Evolutionary conservation across 2,888 invertebrate genomes (phyloP).

Genomic region (Spilarctia lutea): DNA sequence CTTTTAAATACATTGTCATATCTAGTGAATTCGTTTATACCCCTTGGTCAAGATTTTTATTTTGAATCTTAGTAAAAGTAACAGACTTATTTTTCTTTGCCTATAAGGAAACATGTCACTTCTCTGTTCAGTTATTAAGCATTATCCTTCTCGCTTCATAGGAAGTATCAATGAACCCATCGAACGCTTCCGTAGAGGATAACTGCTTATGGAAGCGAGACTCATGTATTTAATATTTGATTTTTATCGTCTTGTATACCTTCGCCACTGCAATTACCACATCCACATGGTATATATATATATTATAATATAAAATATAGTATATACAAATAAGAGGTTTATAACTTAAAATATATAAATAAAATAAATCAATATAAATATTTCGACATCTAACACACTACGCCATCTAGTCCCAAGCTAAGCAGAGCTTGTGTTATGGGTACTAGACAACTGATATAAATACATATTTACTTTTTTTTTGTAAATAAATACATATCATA

Average conservation of each 20-base stretch:
- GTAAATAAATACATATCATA: too few relatives aligned
- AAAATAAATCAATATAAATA: too few relatives aligned
- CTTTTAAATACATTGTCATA: background rate
- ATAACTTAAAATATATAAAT: too few relatives aligned
- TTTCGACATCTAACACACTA: too few relatives aligned
- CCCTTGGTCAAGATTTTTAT: background rate
- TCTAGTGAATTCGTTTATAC: background rate
- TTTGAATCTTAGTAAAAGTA: background rate
- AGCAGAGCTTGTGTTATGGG: too few relatives aligned
- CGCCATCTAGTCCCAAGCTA: too few relatives aligned
- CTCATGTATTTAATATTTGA: conserved; percentile 10
- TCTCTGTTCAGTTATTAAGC: conserved; percentile 7
- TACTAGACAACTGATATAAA: too few relatives aligned
- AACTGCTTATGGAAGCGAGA: conserved; percentile 25
- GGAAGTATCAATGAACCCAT: conserved; percentile 12
- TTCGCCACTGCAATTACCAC: too few relatives aligned
- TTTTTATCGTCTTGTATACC: background rate
- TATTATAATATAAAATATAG: too few relatives aligned
- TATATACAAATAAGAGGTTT: too few relatives aligned
- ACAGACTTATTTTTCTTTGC: background rate
- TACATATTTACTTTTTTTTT: too few relatives aligned
- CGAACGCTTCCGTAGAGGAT: conserved; percentile 39
- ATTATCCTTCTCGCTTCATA: conserved; percentile 20
- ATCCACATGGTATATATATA: background rate
- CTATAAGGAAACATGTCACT: background rate